Conservation (phyloP, 2,113 vertebrate genomes). For the Lagopus muta region DNA sequence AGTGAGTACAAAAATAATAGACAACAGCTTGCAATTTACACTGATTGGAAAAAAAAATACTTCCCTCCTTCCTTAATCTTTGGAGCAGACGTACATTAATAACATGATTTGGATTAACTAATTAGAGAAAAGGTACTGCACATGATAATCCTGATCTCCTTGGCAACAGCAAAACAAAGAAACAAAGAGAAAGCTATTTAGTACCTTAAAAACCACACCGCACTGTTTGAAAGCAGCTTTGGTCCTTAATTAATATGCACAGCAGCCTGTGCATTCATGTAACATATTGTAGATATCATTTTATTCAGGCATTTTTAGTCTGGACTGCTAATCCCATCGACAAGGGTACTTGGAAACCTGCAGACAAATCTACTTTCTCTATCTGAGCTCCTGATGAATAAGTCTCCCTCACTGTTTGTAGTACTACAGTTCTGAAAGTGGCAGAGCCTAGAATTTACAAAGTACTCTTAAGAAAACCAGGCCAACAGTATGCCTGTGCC, state of each 20-base stretch:
- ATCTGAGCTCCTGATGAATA: not conserved
- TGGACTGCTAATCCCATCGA: not conserved
- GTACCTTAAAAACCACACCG: conserved; percentile 6
- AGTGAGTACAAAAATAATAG: not conserved
- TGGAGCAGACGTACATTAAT: not conserved
- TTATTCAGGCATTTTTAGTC: conserved; percentile 16
- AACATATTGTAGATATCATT: not conserved
- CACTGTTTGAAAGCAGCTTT: conserved; percentile 19
- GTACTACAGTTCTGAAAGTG: not conserved
- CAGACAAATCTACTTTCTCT: conserved; percentile 11
- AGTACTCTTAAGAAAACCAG: not conserved
- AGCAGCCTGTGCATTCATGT: not conserved
- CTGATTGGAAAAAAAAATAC: not conserved
- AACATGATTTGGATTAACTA: conserved; percentile 52
- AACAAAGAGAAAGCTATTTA: conserved; percentile 43
- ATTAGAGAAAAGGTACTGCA: conserved; percentile 35
- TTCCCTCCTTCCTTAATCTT: conserved; percentile 12
- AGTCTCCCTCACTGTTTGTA: not conserved
- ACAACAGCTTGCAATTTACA: not conserved
- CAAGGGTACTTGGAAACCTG: not conserved
- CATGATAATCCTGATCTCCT: conserved; percentile 19
- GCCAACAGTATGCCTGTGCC: not conserved
- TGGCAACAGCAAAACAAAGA: conserved; percentile 49
- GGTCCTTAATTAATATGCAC: conserved; percentile 13
- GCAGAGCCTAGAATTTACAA: not conserved